Evolutionary conservation across 2,888 invertebrate species (phyloP).

Genomic region (Meloe dianella): DNA sequence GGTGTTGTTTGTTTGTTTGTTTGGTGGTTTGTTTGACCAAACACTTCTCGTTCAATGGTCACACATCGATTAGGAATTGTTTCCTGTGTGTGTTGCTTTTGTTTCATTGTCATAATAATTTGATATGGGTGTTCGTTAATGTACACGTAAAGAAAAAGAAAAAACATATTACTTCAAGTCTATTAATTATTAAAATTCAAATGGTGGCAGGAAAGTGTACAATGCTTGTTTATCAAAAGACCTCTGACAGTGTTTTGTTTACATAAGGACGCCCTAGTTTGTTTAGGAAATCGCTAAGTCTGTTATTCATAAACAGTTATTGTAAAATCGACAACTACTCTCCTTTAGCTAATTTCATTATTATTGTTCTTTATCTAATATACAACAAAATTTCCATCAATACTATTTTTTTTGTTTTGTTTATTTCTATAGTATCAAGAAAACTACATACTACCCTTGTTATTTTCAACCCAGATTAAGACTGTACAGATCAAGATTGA

Average conservation of each 20-base stretch:
- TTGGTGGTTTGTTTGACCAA: constrained; percentile 42
- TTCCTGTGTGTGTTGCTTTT: constrained; percentile 20
- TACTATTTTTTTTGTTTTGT: not conserved
- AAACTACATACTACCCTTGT: constrained; percentile 39
- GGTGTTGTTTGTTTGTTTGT: constrained; percentile 31
- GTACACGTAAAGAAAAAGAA: not conserved
- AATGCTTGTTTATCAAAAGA: constrained; percentile 30
- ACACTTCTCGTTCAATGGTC: constrained; percentile 40
- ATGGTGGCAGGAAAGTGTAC: constrained; percentile 27
- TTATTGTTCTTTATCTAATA: not conserved
- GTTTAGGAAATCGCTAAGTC: constrained; percentile 46
- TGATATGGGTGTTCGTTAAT: constrained; percentile 1
- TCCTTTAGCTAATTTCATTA: constrained; percentile 36
- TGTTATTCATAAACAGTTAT: constrained; percentile 50
- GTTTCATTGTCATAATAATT: constrained; percentile 10
- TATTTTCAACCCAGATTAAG: constrained; percentile 47
- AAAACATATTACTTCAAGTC: not conserved
- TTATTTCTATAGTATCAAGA: not conserved
- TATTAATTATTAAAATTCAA: constrained; percentile 22
- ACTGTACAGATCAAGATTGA: constrained; percentile 47
- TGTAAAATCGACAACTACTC: constrained; percentile 42
- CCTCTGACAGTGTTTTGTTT: constrained; percentile 42
- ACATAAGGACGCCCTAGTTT: constrained; percentile 47
- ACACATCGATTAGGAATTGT: constrained; percentile 32
- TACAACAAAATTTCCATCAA: not conserved